Evolutionary conservation across 2,888 invertebrate genomes (phyloP).

Genomic region (Drosophila imparisetae): DNA sequence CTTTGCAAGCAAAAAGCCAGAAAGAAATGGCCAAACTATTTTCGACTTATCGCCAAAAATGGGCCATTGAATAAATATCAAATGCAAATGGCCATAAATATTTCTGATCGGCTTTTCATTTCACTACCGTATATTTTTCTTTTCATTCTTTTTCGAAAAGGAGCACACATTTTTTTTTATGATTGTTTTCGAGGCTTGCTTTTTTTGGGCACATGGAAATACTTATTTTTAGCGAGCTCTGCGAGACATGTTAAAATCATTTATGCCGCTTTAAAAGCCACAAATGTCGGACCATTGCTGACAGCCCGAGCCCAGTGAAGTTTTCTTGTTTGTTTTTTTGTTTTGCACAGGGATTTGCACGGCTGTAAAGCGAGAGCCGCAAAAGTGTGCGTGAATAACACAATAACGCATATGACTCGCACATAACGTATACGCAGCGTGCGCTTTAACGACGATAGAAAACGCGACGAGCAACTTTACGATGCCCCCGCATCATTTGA

Average conservation of each 20-base stretch:
- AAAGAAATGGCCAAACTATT: slow-evolving; percentile 62
- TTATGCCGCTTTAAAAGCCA: slow-evolving; percentile 77
- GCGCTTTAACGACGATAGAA: slow-evolving; percentile 72
- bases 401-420: slow-evolving; percentile 26
- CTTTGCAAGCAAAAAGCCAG: slow-evolving; percentile 11
- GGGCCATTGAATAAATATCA: slow-evolving; percentile 78
- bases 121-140: slow-evolving; percentile 31
- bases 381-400: slow-evolving; percentile 40
- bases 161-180: slow-evolving; percentile 37
- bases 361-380: slow-evolving; percentile 55
- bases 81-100: slow-evolving; percentile 75
- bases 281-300: slow-evolving; percentile 53
- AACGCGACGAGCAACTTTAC: slow-evolving; percentile 68
- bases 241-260: slow-evolving; percentile 62
- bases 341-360: slow-evolving; percentile 65
- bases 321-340: background rate
- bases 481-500: slow-evolving; percentile 77
- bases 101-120: slow-evolving; percentile 63
- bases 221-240: slow-evolving; percentile 42
- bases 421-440: slow-evolving; percentile 67
- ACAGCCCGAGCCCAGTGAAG: slow-evolving; percentile 35
- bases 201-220: slow-evolving; percentile 62
- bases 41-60: slow-evolving; percentile 75
- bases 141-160: slow-evolving; percentile 19
- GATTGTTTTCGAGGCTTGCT: slow-evolving; percentile 26